Base-by-base conservation (phyloP, 2,888 invertebrate species). In the Noctua fimbriata region DNA sequence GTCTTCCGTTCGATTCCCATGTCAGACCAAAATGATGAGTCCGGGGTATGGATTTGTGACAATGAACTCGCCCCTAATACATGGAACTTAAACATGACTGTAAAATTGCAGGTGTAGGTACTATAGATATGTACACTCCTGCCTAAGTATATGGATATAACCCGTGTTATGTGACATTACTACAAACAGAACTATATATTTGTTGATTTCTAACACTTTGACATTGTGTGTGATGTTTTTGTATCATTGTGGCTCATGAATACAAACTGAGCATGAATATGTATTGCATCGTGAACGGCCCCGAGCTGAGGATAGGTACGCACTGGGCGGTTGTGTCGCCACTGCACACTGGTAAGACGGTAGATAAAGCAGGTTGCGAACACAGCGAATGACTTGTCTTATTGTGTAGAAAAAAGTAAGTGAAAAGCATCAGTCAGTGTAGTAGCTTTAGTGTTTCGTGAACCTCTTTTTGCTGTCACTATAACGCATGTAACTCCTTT, bases 181-280 rank as follows among this genome's bases (percentile, higher is more conserved):
- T 69, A 21, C 7, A 69, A 63, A 80, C 73, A 73, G 21, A 49
- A 65, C 47, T 24, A 24, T 14, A 41, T 60, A 71, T 28, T 7
- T 71, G 82, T 83, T 74, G 65, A 72, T 85, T 82, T 65, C 52
- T 78, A 78, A 65, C n/a, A 73, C 70, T 82, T 74, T 73, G 80
- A 75, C 80, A 36, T 36, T 36, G 77, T 78, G 52, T 74, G 63
- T 81, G 78, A 67, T 81, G 81, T 87, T 89, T 87, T 84, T 81
- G 76, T 80, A 76, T 89, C 74, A 82, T 84, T 82, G 76, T 58
- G 52, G 63, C 79, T 89, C 87, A 89, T 87, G 87, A 87, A 89
- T 87, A 89, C 85, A 87, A 87, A 87, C 87, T 66, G 76, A 73
- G 73, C 77, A 89, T 87, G 89, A 84, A 87, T 87, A 87, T 87